Evolutionary conservation across 2,797 vertebrate species (phyloP), one percentile per base, ranked within the genome.

Genomic region (Manis crassicaudata): DNA sequence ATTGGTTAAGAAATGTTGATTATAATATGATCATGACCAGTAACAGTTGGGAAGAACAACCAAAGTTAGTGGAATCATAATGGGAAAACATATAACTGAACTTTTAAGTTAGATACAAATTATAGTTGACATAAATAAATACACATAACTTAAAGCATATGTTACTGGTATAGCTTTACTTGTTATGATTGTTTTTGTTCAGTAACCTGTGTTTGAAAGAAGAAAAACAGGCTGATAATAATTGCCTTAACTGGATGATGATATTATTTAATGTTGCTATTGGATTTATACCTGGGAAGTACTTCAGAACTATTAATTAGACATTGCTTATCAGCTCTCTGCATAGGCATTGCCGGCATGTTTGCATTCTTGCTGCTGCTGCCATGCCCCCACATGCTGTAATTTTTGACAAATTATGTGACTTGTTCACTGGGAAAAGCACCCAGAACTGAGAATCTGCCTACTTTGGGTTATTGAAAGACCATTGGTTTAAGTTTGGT

Each of bases 201-300:
- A 65, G 60, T 73, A 86, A 60, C 35, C 52, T 95, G 32, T 73
- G 35, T 73, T 94, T 84, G 37, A 80, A 72, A 67, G 77, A 88
- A 79, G 77, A 72, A 20, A 92, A 90, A 82, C n/a, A 88, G 70
- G 46, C 27, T 93, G 56, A 29, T 93, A 54, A 80, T 73, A 95
- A 83, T 93, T 73, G 68, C 70, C 32, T 87, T 93, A 77, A 68
- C 72, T 77, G 81, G 37, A 50, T 75, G 83, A 27, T 90, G 52
- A 65, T 83, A 35, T 37, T 73, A 32, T 58, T 92, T 93, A 83
- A 46, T 87, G 84, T 65, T 89, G 25, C 43, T 79, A 50, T 37
- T 67, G 72, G 79, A 87, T 25, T 87, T 77, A 73, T 62, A 79
- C 54, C 58, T 85, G 75, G 65, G 68, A 75, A 89, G 50, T 72